Percentiles rank a stretch among this genome's conserved stretches.
Evolutionary conservation across 2,797 vertebrate species (phyloP).

Genomic region (Sebastes oblongus): DNA sequence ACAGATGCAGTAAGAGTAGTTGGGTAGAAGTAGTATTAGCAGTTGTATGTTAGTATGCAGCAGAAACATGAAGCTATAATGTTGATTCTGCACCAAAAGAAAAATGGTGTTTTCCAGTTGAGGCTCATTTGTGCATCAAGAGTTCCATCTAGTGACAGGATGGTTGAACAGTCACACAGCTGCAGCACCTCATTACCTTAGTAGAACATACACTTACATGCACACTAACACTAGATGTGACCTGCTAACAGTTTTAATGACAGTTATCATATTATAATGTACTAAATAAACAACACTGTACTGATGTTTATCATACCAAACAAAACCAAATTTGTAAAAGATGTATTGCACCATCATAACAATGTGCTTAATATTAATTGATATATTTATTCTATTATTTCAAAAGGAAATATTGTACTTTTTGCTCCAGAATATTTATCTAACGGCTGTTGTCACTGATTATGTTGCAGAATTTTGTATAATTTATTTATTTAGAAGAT

Average conservation of each 20-base stretch:
- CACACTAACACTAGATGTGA: background rate
- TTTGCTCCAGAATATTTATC: no score
- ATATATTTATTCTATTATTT: no score
- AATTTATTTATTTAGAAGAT: no score
- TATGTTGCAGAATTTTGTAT: no score
- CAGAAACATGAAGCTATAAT: background rate
- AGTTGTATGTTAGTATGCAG: background rate
- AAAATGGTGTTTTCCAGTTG: background rate
- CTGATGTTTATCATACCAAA: no score
- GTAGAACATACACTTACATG: background rate
- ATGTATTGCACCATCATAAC: background rate
- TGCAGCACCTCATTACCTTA: background rate
- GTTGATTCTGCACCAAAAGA: background rate
- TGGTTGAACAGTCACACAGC: background rate
- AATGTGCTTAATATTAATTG: background rate
- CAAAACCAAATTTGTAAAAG: no score
- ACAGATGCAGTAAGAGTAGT: background rate
- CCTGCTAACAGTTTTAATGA: no score
- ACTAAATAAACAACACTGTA: no score
- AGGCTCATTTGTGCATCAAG: background rate
- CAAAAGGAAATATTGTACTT: no score
- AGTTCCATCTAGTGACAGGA: constrained; percentile 31
- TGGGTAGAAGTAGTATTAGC: background rate
- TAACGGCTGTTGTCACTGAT: no score
- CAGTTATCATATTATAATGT: no score